Evolutionary conservation across 1,140 invertebrate species (phyloP).

Genomic region (Notospermus geniculatus): DNA sequence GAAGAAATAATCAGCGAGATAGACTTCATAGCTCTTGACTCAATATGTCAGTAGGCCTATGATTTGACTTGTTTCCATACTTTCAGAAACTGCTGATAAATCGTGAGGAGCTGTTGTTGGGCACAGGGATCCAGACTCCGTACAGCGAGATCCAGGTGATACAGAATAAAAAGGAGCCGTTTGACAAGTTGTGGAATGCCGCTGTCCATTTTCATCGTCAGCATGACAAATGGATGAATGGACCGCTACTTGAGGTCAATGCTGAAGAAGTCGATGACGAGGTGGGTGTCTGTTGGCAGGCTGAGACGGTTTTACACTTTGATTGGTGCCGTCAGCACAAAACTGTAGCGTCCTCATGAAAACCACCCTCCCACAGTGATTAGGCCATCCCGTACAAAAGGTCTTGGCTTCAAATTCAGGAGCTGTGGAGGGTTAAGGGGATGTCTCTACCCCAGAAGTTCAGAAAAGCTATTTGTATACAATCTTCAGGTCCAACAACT

Average conservation of each 20-base stretch:
- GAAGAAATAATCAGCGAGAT: too few species aligned
- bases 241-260: slow-evolving; percentile 77
- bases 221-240: slow-evolving; percentile 65
- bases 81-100: slow-evolving; percentile 52
- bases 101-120: slow-evolving; percentile 79
- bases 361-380: too few species aligned
- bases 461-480: too few species aligned
- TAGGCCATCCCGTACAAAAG: too few species aligned
- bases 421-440: too few species aligned
- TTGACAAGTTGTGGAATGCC: slow-evolving; percentile 87
- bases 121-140: slow-evolving; percentile 77
- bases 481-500: slow-evolving; percentile 44
- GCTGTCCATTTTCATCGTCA: slow-evolving; percentile 80
- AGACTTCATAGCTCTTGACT: too few species aligned
- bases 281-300: too few species aligned
- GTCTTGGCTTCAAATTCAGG: too few species aligned
- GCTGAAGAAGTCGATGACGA: slow-evolving; percentile 76
- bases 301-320: too few species aligned
- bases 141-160: slow-evolving; percentile 75
- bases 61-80: not conserved
- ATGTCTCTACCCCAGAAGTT: too few species aligned
- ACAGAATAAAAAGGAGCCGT: slow-evolving; percentile 76
- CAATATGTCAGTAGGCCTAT: not conserved
- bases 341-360: too few species aligned
- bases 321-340: too few species aligned